Base-by-base conservation (phyloP, 2,113 vertebrate species). In the Plecotus auritus region DNA sequence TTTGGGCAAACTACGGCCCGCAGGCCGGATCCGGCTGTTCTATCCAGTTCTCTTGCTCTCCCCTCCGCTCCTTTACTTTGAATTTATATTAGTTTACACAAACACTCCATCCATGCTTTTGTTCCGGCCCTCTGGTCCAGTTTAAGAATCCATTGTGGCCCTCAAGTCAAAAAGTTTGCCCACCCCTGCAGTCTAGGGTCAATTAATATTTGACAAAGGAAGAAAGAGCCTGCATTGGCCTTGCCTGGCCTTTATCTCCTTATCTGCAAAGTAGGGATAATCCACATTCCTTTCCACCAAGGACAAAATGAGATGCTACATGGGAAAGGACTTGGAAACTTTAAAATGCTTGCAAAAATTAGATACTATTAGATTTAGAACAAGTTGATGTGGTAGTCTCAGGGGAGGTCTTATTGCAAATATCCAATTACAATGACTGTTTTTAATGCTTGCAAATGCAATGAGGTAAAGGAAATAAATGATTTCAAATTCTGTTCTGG, bases 401-500 rank as follows among this genome's bases (percentile, higher is more conserved):
- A 80, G 61, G 59, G 72, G 83, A 82, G 7, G 28, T 93, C 30
- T 69, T 76, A 20, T 90, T 85, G 26, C 49, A 91, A 83, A 78
- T 77, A 88, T 13, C 47, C 54, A 72, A 26, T 80, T 82, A 89
- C 26, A 26, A 13, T 67, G 66, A 42, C 82, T 87, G 40, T 94
- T 69, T 49, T 47, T 70, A 82, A 67, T 77, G 45, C n/a, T 73
- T 82, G 64, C 59, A 85, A 88, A 74, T 91, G 35, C 30, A 95
- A 6, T 73, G 80, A 89, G 22, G 20, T 61, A 88, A 78, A 51
- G 35, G 70, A 94, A 85, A 88, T 82, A 88, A 95, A 77, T 81
- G 47, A 82, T 90, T 96, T 72, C 56, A 78, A 77, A 83, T 73
- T 95, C 35, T 74, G 42, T 85, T 84, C 91, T 84, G 74, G 42